Base-by-base conservation (phyloP, 1,140 invertebrate genomes). In the Dermatophagoides farinae region DNA sequence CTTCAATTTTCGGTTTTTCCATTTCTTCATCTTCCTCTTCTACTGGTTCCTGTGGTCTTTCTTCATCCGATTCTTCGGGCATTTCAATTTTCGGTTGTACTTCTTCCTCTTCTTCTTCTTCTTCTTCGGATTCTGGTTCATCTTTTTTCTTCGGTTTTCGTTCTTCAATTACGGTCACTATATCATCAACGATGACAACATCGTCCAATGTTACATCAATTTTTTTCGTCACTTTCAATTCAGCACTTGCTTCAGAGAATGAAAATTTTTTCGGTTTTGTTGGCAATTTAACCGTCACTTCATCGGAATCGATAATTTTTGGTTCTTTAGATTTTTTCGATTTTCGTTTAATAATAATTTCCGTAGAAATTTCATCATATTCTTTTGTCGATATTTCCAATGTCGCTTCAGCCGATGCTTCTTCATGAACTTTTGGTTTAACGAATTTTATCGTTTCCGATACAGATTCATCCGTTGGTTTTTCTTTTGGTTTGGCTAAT, bases 21-120 rank as follows among this genome's bases (percentile, higher is more conserved):
- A n/a, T n/a, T n/a, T n/a, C n/a, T n/a, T n/a, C n/a, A n/a, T 25
- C 61, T 40, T 61, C 54, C 40, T 61, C 43, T 59, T 62, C 61
- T 39, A 52, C 44, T 8, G 51, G 39, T 46, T 37, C 61, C 69
- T 69, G 64, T 11, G 67, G 69, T 16, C 70, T 47, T 68, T 79
- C 74, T 62, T 77, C 74, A 31, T 75, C 73, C 61, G 71, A 70
- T 57, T 66, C 58, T 61, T 61, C 49, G 66, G 38, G 14, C 59
- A 53, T 37, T 40, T 52, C 59, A 16, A 57, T 50, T 37, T 53
- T 41, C 47, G 41, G 38, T 23, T 61, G 46, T 22, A 25, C 10
- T 20, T 41, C 40, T 49, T 52, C 46, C n/a, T n/a, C 38, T 55
- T 38, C 8, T 46, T 40, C 22, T 57, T 57, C 51, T 52, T 39